Conservation (phyloP, 2,888 invertebrate genomes). For the Cosmia pyralina region DNA sequence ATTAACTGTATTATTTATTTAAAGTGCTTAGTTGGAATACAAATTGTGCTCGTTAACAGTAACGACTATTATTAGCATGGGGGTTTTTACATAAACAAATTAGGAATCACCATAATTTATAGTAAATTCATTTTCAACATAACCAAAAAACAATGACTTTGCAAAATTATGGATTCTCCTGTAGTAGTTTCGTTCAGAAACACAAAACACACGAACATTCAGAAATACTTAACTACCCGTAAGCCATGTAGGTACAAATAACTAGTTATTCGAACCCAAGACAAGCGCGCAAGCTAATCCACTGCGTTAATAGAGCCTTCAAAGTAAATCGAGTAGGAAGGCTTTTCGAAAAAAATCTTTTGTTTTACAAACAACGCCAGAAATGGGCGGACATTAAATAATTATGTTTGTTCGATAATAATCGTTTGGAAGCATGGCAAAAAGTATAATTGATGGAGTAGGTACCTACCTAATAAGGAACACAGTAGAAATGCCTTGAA, state of each 20-base stretch:
- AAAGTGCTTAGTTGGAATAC: background rate
- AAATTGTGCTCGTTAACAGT: background rate
- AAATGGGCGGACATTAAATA: background rate
- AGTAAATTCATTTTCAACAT: background rate
- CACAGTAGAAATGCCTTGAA: slow-evolving; percentile 4
- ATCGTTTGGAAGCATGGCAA: slow-evolving; percentile 13
- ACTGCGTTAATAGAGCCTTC: background rate
- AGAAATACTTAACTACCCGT: too few species aligned
- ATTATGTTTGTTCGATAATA: background rate
- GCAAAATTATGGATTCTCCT: background rate
- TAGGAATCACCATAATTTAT: background rate
- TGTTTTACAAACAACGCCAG: background rate
- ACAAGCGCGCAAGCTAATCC: background rate
- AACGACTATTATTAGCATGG: background rate
- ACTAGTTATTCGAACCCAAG: background rate
- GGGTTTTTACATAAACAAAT: slow-evolving; percentile 4
- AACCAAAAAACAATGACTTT: background rate
- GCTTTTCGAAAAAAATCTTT: background rate
- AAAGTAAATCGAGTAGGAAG: background rate
- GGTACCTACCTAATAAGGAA: slow-evolving; percentile 16
- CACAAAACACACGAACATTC: background rate
- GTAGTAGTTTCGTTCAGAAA: background rate
- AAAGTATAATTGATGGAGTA: slow-evolving; percentile 12
- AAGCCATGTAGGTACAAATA: too few species aligned
- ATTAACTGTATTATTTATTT: background rate